phyloP scores from a whole-genome alignment of 2,888 invertebrate species.

The Drosophila anomalata region DNA sequence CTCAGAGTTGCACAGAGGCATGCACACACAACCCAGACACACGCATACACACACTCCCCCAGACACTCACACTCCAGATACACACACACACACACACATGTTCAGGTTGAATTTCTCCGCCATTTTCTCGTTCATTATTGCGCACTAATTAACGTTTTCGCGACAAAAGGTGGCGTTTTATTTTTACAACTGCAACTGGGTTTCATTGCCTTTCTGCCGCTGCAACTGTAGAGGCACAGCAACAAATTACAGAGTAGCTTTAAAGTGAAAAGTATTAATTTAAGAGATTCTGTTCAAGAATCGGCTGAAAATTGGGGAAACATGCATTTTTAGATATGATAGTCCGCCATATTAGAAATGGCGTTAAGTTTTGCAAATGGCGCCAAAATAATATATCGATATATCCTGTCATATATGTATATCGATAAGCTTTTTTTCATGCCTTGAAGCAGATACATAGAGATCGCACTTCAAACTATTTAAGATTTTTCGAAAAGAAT shows the following conservation, averaged over 20 bases:
- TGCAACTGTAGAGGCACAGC: conserved; percentile 21
- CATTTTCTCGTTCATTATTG: conserved; percentile 65
- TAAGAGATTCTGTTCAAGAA: no score
- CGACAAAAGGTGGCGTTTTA: conserved; percentile 68
- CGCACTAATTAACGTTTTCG: conserved; percentile 73
- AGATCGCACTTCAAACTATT: no score
- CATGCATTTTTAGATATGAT: no score
- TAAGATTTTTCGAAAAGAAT: no score
- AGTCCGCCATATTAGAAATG: no score
- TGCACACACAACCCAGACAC: not conserved
- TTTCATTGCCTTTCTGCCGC: conserved; percentile 11
- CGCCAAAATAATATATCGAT: no score
- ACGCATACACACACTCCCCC: not conserved
- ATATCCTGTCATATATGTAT: no score
- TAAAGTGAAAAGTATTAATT: not conserved
- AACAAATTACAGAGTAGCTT: not conserved
- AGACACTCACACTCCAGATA: conserved; percentile 3
- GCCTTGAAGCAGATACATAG: no score
- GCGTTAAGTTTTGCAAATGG: no score
- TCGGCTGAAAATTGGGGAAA: no score
- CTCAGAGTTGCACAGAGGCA: not conserved
- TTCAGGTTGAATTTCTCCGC: not conserved
- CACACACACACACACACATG: conserved; percentile 5
- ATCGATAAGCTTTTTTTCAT: no score
- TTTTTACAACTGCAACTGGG: conserved; percentile 44